Conservation (phyloP, 1,140 invertebrate species). For the Chironomus tepperi region DNA sequence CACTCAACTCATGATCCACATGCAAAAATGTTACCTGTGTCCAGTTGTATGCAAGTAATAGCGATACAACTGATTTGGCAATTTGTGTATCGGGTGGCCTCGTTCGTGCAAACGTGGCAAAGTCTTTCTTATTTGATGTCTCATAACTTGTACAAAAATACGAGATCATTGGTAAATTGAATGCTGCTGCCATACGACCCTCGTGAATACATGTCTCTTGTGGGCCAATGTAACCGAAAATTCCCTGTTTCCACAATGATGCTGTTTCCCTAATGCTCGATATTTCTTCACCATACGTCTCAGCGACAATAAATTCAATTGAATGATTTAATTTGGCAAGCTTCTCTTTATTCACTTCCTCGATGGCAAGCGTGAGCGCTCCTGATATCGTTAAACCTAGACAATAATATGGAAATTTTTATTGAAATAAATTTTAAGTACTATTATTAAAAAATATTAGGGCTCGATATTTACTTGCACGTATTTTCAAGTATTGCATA, state of each 20-base stretch:
- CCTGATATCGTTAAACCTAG: constrained; percentile 49
- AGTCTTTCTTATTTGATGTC: constrained; percentile 76
- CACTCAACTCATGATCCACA: constrained; percentile 56
- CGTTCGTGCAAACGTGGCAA: constrained; percentile 87
- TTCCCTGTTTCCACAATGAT: constrained; percentile 72
- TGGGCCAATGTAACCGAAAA: constrained; percentile 86
- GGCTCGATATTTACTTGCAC: too few relatives aligned
- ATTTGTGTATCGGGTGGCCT: constrained; percentile 88
- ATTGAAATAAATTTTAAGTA: too few relatives aligned
- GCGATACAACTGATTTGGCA: constrained; percentile 75
- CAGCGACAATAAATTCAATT: constrained; percentile 74
- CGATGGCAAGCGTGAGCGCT: constrained; percentile 72
- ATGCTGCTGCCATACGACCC: constrained; percentile 87
- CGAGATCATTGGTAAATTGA: constrained; percentile 82
- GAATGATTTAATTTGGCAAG: constrained; percentile 54
- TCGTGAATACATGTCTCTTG: constrained; percentile 94
- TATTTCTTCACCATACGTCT: constrained; percentile 85
- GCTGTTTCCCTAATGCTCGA: constrained; percentile 79
- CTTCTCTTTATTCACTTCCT: constrained; percentile 56
- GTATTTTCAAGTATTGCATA: too few relatives aligned
- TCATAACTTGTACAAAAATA: constrained; percentile 79
- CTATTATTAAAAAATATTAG: too few relatives aligned
- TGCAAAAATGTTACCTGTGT: constrained; percentile 69
- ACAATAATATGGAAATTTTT: background rate
- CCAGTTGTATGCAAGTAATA: constrained; percentile 71